Evolutionary conservation across 2,888 invertebrate species (phyloP).

Genomic region (Sarcophaga carnaria): DNA sequence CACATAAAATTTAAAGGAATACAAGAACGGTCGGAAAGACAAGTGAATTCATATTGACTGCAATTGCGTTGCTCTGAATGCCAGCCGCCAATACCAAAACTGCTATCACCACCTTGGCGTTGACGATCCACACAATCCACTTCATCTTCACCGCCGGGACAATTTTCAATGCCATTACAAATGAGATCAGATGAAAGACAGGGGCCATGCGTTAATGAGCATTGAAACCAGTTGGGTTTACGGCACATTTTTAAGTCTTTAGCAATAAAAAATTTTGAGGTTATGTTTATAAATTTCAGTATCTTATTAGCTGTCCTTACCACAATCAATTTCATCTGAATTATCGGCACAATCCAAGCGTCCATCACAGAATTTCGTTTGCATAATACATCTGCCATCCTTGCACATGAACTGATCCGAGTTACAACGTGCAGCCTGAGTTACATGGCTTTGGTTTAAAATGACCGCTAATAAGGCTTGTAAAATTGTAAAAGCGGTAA

Average conservation of each 20-base stretch:
- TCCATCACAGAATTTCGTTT: constrained; percentile 79
- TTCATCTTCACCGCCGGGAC: constrained; percentile 87
- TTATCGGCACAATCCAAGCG: constrained; percentile 78
- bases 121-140: constrained; percentile 72
- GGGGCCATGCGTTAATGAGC: constrained; percentile 81
- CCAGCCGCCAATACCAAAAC: constrained; percentile 69
- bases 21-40: constrained; percentile 83
- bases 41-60: constrained; percentile 77
- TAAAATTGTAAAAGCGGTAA: not conserved
- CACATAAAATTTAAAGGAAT: constrained; percentile 87
- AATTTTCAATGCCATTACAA: constrained; percentile 88
- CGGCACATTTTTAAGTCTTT: constrained; percentile 77
- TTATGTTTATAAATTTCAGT: constrained; percentile 1
- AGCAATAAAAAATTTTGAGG: constrained; percentile 12
- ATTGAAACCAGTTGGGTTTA: constrained; percentile 80
- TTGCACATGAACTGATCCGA: constrained; percentile 83
- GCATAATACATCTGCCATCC: constrained; percentile 80
- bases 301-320: constrained; percentile 70
- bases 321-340: constrained; percentile 80
- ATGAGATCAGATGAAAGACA: constrained; percentile 88
- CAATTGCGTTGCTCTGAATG: constrained; percentile 73
- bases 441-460: constrained; percentile 65
- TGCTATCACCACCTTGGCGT: constrained; percentile 30
- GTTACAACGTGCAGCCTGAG: constrained; percentile 75
- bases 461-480: constrained; percentile 10